phyloP scores from a whole-genome alignment of 2,797 vertebrate species.

The Notolepis coatsorum region DNA sequence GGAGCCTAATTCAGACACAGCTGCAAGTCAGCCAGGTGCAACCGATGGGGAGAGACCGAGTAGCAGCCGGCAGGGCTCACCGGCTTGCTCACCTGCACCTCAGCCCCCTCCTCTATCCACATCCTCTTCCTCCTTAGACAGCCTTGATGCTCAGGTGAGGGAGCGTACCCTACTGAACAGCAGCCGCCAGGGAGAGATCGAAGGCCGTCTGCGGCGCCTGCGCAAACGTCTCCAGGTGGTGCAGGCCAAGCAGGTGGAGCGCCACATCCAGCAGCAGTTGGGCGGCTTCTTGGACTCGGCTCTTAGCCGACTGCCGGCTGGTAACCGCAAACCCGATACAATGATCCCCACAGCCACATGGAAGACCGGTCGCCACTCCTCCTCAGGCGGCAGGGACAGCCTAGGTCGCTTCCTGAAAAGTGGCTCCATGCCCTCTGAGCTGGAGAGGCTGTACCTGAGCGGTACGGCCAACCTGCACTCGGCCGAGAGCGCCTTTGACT shows the following conservation, averaged over 20 bases:
- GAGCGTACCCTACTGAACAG: conserved; percentile 87
- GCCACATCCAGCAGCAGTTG: conserved; percentile 95
- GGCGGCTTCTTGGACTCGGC: conserved; percentile 93
- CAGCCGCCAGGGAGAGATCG: conserved; percentile 90
- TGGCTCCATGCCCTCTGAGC: conserved; percentile 88
- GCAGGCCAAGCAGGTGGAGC: conserved; percentile 97
- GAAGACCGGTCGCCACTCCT: conserved; percentile 84
- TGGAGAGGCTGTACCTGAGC: conserved; percentile 92
- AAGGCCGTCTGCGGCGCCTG: conserved; percentile 90
- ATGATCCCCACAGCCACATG: conserved; percentile 58
- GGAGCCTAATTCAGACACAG: conserved; percentile 54
- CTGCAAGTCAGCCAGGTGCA: conserved; percentile 46
- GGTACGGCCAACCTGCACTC: conserved; percentile 90
- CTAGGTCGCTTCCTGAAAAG: conserved; percentile 90
- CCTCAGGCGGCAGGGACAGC: conserved; percentile 86
- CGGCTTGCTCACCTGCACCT: conserved; percentile 43
- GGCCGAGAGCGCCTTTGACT: conserved; percentile 94
- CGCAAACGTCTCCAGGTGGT: conserved; percentile 97
- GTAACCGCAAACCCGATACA: conserved; percentile 77
- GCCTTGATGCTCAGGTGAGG: conserved; percentile 85
- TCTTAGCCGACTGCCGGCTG: conserved; percentile 81
- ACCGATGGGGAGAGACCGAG: conserved; percentile 62
- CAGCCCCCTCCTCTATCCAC: conserved; percentile 45
- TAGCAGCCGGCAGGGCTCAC: conserved; percentile 62
- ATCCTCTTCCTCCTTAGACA: conserved; percentile 69